phyloP scores from a whole-genome alignment of 2,888 invertebrate genomes.

The Fragum sueziense region DNA sequence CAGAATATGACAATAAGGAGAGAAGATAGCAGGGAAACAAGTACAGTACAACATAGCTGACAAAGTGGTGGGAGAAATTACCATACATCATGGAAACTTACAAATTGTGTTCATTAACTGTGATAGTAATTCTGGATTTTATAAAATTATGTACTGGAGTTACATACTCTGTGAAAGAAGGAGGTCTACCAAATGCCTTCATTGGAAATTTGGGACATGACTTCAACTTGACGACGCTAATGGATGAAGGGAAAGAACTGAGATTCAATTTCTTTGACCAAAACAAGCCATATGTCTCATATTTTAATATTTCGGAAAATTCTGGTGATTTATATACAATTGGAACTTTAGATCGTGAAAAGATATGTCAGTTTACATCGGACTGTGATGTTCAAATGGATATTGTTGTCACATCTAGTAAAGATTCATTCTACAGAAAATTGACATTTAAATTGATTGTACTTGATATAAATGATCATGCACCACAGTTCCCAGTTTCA shows the following conservation, averaged over 20 bases:
- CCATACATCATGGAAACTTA: neutral
- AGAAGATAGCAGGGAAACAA: neutral
- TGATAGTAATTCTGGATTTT: conserved; percentile 10
- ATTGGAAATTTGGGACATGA: conserved; percentile 72
- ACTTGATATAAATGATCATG: conserved; percentile 78
- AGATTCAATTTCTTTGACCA: conserved; percentile 69
- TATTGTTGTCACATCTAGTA: conserved; percentile 71
- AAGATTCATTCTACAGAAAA: conserved; percentile 71
- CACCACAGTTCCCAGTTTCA: conserved; percentile 69
- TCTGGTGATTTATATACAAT: conserved; percentile 66
- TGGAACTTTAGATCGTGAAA: conserved; percentile 69
- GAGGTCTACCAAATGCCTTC: conserved; percentile 47
- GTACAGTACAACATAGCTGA: neutral
- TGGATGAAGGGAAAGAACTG: conserved; percentile 61
- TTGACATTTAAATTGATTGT: conserved; percentile 73
- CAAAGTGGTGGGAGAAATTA: neutral
- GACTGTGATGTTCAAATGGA: conserved; percentile 64
- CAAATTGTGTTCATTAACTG: conserved; percentile 15
- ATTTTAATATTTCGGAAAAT: conserved; percentile 67
- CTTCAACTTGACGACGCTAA: conserved; percentile 61
- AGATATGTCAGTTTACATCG: conserved; percentile 64
- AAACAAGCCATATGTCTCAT: conserved; percentile 58
- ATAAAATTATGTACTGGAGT: conserved; percentile 33
- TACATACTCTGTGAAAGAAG: conserved; percentile 60
- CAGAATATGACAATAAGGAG: neutral